Evolutionary conservation across 2,113 vertebrate genomes (phyloP).

Genomic region (Phasianus colchicus): DNA sequence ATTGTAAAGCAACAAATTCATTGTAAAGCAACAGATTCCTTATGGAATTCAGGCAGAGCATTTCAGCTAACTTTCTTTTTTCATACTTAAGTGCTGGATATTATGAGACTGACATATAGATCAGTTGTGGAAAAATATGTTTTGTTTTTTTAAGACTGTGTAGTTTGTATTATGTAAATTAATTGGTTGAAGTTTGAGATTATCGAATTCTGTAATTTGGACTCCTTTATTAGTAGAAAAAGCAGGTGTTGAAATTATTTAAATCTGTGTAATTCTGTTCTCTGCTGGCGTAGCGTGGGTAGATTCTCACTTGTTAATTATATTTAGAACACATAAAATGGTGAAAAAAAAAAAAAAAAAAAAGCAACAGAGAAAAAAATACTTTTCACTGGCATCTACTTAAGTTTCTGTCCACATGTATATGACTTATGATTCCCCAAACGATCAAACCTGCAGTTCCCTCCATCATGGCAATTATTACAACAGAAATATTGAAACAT

Average conservation of each 20-base stretch:
- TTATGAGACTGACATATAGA: slow-evolving; percentile 29
- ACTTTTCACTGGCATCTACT: neutral
- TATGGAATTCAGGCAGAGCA: neutral
- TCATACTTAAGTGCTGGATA: slow-evolving; percentile 1
- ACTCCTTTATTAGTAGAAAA: slow-evolving; percentile 74
- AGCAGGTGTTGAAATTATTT: slow-evolving; percentile 73
- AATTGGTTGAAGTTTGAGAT: slow-evolving; percentile 64
- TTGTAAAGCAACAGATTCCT: no score
- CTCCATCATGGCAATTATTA: neutral
- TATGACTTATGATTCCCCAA: neutral
- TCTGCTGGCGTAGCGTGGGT: slow-evolving; percentile 61
- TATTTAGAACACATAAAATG: slow-evolving; percentile 36
- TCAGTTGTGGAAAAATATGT: slow-evolving; percentile 13
- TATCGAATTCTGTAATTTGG: slow-evolving; percentile 66
- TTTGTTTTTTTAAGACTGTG: slow-evolving; percentile 56
- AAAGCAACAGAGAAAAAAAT: slow-evolving; percentile 30
- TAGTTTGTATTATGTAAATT: slow-evolving; percentile 77
- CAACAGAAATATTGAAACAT: neutral
- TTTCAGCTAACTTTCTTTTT: neutral
- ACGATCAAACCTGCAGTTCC: neutral
- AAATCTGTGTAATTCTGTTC: slow-evolving; percentile 72
- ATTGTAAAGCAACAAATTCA: neutral
- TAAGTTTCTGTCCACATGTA: neutral
- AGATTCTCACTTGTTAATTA: slow-evolving; percentile 79
- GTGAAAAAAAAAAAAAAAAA: neutral